Base-by-base conservation (phyloP, 2,888 invertebrate genomes). In the Platynereis dumerilii region DNA sequence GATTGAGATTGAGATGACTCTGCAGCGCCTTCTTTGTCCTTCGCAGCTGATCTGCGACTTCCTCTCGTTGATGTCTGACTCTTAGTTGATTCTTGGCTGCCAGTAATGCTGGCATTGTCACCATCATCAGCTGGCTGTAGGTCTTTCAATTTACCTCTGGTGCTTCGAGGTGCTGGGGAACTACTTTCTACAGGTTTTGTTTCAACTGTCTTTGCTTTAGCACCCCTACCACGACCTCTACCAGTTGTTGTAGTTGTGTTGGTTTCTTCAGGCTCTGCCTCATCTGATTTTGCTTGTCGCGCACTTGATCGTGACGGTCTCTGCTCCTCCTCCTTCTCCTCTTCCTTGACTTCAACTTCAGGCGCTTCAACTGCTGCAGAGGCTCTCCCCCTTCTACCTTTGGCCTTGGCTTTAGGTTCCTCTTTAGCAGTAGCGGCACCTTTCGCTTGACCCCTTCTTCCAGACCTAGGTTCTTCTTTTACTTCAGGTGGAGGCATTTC, bases 1-100 rank as follows among this genome's bases (percentile, higher is more conserved):
- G 52, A 52, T 17, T 52, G 52, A 10, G 52, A 52, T 17, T 52
- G 52, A 52, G 52, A 10, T 7, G 52, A 52, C 24, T 52, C 52
- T 52, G 17, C 3, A 52, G 3, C 24, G 7, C 20, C n/a, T 52
- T 52, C 52, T 17, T 52, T 52, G 20, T 24, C 24, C 20, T 52
- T 24, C 20, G n/a, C 52, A 52, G 20, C 52, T 52, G 20, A 20
- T 17, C 52, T 3, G 3, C 52, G 20, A 22, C 52, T 52, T 7
- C 34, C 12, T 34, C 34, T 34, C 7, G 7, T 34, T 34, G 34
- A 34, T 34, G 7, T 12, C 12, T 34, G 34, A 34, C 34, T 34
- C 12, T 12, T 34, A 12, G 7, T 34, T 34, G 34, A 34, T 34
- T 12, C 34, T 34, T 34, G 34, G 12, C 34, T 24, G 20, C 24